phyloP scores from a whole-genome alignment of 1,140 invertebrate species.

The Zaprionus taronus region DNA sequence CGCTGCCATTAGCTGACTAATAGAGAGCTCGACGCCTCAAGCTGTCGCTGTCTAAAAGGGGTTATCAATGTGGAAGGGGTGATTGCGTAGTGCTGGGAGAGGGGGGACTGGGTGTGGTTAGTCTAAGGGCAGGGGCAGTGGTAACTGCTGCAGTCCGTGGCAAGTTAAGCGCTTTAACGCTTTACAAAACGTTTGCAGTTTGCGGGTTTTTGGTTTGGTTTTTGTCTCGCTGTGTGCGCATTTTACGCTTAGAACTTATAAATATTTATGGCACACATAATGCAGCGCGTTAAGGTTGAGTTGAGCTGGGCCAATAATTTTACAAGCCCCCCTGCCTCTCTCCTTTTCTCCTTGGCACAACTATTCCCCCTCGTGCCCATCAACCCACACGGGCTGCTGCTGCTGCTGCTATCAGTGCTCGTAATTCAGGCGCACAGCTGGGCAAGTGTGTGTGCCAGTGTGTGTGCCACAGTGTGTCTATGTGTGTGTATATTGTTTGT shows the following conservation, averaged over 20 bases:
- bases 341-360: neutral
- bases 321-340: neutral
- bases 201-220: constrained; percentile 34
- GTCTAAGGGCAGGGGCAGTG: neutral
- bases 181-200: constrained; percentile 65
- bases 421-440: constrained; percentile 43
- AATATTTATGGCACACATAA: constrained; percentile 80
- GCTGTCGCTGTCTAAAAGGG: constrained; percentile 31
- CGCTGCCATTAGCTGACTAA: constrained; percentile 70
- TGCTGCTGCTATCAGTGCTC: constrained; percentile 50
- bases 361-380: neutral
- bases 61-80: neutral
- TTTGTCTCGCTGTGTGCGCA: constrained; percentile 21
- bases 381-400: neutral
- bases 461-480: constrained; percentile 15
- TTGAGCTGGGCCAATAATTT: constrained; percentile 76
- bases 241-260: constrained; percentile 78
- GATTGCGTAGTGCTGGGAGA: neutral
- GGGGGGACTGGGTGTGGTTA: neutral
- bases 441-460: constrained; percentile 26
- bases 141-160: constrained; percentile 4
- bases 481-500: constrained; percentile 60
- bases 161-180: constrained; percentile 52
- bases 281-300: constrained; percentile 62
- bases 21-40: constrained; percentile 26